Conservation (phyloP, 2,113 vertebrate genomes). For the Grallaria varia region DNA sequence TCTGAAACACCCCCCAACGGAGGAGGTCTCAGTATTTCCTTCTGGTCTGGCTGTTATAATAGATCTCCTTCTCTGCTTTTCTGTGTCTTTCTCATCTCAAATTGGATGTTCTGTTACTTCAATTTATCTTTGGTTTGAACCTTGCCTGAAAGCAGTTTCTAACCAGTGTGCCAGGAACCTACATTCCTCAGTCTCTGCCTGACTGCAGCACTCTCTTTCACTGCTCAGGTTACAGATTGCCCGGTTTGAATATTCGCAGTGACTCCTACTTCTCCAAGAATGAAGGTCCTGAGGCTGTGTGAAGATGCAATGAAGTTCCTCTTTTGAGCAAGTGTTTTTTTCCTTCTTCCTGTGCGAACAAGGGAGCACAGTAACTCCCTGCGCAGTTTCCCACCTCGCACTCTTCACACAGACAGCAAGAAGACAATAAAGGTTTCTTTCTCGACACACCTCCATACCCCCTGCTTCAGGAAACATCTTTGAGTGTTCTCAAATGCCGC, state of each 20-base stretch:
- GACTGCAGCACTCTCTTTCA: slow-evolving; percentile 25
- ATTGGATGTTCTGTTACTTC: slow-evolving; percentile 30
- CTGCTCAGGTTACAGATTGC: slow-evolving; percentile 11
- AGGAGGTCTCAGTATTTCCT: not conserved
- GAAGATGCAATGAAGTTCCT: not conserved
- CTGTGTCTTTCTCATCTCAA: not conserved
- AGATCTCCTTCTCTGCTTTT: not conserved
- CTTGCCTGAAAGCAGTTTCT: slow-evolving; percentile 10
- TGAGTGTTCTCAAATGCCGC: not conserved
- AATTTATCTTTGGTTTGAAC: not conserved
- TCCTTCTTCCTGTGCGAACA: not conserved
- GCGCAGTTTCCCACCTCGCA: not conserved
- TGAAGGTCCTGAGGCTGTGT: not conserved
- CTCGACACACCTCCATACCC: not conserved
- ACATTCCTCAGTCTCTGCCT: slow-evolving; percentile 17
- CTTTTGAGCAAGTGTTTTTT: not conserved
- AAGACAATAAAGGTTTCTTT: not conserved
- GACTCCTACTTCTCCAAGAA: not conserved
- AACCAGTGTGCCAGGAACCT: slow-evolving; percentile 9
- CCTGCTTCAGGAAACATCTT: not conserved
- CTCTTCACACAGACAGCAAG: not conserved
- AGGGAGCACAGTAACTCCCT: not conserved
- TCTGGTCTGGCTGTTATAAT: not conserved
- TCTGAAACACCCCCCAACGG: not conserved
- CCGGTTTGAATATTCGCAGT: not conserved